Evolutionary conservation across 2,113 vertebrate species (phyloP), one percentile per base, ranked within the genome.

Genomic region (Myocastor coypus): DNA sequence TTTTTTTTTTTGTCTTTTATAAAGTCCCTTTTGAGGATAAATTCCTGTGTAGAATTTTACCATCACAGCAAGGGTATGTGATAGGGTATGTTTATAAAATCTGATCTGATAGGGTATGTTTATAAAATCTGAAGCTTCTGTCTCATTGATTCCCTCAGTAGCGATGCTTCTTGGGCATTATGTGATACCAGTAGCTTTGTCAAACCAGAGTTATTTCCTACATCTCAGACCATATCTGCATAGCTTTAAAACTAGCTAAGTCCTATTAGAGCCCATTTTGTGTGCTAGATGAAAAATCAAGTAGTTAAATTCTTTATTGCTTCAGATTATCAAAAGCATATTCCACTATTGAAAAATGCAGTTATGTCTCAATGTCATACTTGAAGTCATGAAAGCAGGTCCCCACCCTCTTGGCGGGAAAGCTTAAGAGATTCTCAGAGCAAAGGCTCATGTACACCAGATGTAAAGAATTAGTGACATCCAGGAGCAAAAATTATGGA

Each of bases 181-280:
- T 19, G 50, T 24, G 0, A 3, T 42, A 69, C 52, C 7, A 2
- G 32, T 16, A 14, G 17, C 24, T 81, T 42, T 59, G 66, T n/a
- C 26, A 46, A 88, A 86, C 26, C 42, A 42, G 24, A 40, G 17
- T 37, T 32, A 11, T 2, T 37, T 66, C 24, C 63, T 46, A 5
- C 37, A 55, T 92, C 52, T 42, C 26, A 57, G 71, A 77, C 34
- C 64, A n/a, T n/a, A n/a, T n/a, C n/a, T 66, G 0, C 80, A 5
- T 19, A 12, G n/a, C 63, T 17, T 55, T 68, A 37, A 52, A 34
- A 24, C 85, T 28, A 59, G 63, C 34, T 73, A 50, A 81, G 37
- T 57, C 24, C 0, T 2, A 55, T 0, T 2, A 55, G 59, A 73
- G 63, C 34, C n/a, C 2, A 0, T 28, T 52, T 40, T 73, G 52